A percentile compares a stretch with the other conserved stretches of the same genome.
Conservation (phyloP, 1,140 invertebrate genomes). For the Ooceraea biroi region DNA sequence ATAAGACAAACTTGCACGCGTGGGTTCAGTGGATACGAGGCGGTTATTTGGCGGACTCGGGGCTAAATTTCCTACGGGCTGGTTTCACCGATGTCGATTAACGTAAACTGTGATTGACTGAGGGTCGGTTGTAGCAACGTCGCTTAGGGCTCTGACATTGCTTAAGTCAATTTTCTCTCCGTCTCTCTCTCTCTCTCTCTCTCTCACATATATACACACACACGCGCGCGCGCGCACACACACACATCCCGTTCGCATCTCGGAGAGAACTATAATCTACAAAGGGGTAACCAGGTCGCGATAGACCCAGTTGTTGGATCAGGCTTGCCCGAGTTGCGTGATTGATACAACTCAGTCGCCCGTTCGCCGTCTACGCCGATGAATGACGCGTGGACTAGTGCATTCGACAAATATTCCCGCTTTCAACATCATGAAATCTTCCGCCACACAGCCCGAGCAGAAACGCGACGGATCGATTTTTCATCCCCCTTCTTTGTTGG, state of each 20-base stretch:
- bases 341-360: slow-evolving; percentile 45
- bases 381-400: slow-evolving; percentile 29
- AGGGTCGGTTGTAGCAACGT: too few relatives aligned
- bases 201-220: too few relatives aligned
- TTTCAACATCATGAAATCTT: neutral
- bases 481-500: neutral
- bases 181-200: too few relatives aligned
- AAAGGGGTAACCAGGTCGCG: slow-evolving; percentile 36
- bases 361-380: neutral
- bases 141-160: slow-evolving; percentile 44
- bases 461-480: neutral
- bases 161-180: slow-evolving; percentile 55
- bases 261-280: slow-evolving; percentile 37
- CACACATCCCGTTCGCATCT: slow-evolving; percentile 13
- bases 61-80: slow-evolving; percentile 37
- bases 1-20: neutral
- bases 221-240: too few relatives aligned
- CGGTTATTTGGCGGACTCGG: neutral
- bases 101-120: slow-evolving; percentile 57
- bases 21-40: slow-evolving; percentile 17
- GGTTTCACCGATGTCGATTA: slow-evolving; percentile 52
- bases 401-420: neutral
- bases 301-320: too few relatives aligned
- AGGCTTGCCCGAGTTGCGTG: slow-evolving; percentile 15
- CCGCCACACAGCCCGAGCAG: neutral